These are phyloP conservation scores for Enteromius viviparus DNA, from an alignment of 2,797 vertebrate genomes.

Conservation along the genomic window DNA sequence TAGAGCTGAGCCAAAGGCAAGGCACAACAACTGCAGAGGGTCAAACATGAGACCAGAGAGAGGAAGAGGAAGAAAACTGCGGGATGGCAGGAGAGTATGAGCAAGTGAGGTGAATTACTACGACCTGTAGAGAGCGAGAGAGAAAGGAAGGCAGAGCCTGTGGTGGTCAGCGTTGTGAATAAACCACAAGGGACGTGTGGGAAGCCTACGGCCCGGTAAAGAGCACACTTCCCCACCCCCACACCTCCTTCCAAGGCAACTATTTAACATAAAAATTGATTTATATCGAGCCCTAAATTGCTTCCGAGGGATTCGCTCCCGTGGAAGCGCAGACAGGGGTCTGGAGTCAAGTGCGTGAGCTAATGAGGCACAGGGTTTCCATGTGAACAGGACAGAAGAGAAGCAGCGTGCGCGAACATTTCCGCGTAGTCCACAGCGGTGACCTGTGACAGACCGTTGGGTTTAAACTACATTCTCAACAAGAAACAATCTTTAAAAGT, in stretches of 20 bases:
- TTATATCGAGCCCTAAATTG: slow-evolving; percentile 75
- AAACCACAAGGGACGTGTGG: slow-evolving; percentile 47
- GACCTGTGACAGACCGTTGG: slow-evolving; percentile 45
- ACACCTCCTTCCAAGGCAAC: slow-evolving; percentile 43
- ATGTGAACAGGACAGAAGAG: slow-evolving; percentile 49
- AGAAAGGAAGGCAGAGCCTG: slow-evolving; percentile 46
- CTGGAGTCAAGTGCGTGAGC: slow-evolving; percentile 68
- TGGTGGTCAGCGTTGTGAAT: slow-evolving; percentile 40
- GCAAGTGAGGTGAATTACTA: slow-evolving; percentile 26
- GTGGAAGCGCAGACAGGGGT: slow-evolving; percentile 67
- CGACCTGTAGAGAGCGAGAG: slow-evolving; percentile 54
- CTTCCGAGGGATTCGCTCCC: slow-evolving; percentile 67
- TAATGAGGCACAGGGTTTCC: slow-evolving; percentile 55
- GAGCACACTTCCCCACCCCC: slow-evolving; percentile 50
- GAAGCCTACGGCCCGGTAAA: slow-evolving; percentile 68
- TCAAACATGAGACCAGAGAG: slow-evolving; percentile 56
- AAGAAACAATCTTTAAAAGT: slow-evolving; percentile 34
- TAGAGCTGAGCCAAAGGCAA: slow-evolving; percentile 76
- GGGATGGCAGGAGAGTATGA: slow-evolving; percentile 60
- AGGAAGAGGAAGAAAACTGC: slow-evolving; percentile 44
- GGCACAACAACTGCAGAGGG: slow-evolving; percentile 69
- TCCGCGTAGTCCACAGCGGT: neutral
- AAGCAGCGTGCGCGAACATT: neutral
- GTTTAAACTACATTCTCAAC: slow-evolving; percentile 43
- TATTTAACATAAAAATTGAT: slow-evolving; percentile 75